Evolutionary conservation across 2,888 invertebrate species (phyloP), one percentile per base, ranked within the genome.

Genomic region (Pristionchus arcanus): DNA sequence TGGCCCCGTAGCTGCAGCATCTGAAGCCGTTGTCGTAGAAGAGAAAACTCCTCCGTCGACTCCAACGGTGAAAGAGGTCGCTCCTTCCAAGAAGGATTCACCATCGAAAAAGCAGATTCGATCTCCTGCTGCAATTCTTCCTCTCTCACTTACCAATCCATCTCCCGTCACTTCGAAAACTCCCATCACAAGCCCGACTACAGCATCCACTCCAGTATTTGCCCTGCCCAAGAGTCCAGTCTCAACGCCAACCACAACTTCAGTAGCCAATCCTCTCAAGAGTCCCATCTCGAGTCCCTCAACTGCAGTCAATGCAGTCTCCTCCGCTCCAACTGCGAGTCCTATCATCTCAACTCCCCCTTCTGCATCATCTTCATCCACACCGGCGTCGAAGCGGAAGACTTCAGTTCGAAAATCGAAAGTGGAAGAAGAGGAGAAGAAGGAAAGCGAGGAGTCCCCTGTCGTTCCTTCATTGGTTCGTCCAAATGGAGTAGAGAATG

Each of bases 151-250:
- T 11, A n/a, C 53, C 49, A 49, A 49, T 2, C 81, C 81, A 0
- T n/a, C 81, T 4, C 81, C 81, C 49, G 1, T 53, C 15, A 28
- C 53, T 5, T 53, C 81, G 42, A 81, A 81, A 28, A 28, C n/a
- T 42, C 81, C 81, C 81, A 53, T 81, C 49, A n/a, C 81, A 25
- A 28, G n/a, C 16, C 49, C 71, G 31, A 63, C n/a, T 25, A n/a
- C 63, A n/a, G 42, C 81, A 13, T n/a, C 53, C 49, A 81, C 49
- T 15, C 81, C 81, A 0, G 53, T 53, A 2, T 53, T 53, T 28
- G 4, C 81, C 15, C 49, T 81, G 11, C 81, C 81, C 37, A 81
- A 81, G 53, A 28, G 49, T 42, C 81, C 81, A 49, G 28, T 81
- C n/a, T 28, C 81, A 5, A 28, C 15, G 16, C 49, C 71, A 0